Evolutionary conservation across 2,888 invertebrate species (phyloP), one percentile per base, ranked within the genome.

Genomic region (Apomyelois bistriatella): DNA sequence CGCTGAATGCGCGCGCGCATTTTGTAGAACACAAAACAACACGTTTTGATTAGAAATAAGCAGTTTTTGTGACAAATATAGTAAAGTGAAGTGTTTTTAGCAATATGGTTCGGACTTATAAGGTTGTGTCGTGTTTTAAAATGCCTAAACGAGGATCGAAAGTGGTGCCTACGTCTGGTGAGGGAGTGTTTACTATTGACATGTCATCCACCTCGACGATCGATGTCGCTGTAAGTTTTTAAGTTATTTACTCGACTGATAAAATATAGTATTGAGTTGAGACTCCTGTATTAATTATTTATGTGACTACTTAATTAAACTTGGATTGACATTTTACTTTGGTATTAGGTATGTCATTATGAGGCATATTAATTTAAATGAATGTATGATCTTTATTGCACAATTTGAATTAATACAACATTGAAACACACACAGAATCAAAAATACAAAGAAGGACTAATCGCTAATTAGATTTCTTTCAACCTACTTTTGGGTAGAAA

Each of bases 201-300:
- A 77, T 83, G 82, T 83, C 84, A 3, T 83, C 84, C 46, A 80
- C 82, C 8, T 81, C 82, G 5, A 89, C 89, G 7, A 61, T 90
- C 67, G 87, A 89, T 70, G 75, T 87, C 38, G 74, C 79, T 36
- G 88, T 86, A 70, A 84, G 86, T 82, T 59, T 60, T 59, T 59
- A 13, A 56, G 50, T 32, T 22, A 46, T 22, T 22, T 22, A 22
- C 22, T 22, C 22, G 22, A 22, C 5, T 22, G 22, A 22, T 22
- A 3, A 3, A 22, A 22, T 22, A 22, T 22, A 22, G 2, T 22
- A 22, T 22, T 22, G 22, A 22, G 22, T 22, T 22, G 22, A 22
- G 22, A 22, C 22, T 22, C n/a, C n/a, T n/a, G n/a, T n/a, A n/a
- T n/a, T n/a, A n/a, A n/a, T n/a, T n/a, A n/a, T n/a, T n/a, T n/a